These are phyloP conservation scores for Muscidifurax raptorellus DNA, from an alignment of 1,140 invertebrate species.

Conservation along the genomic window DNA sequence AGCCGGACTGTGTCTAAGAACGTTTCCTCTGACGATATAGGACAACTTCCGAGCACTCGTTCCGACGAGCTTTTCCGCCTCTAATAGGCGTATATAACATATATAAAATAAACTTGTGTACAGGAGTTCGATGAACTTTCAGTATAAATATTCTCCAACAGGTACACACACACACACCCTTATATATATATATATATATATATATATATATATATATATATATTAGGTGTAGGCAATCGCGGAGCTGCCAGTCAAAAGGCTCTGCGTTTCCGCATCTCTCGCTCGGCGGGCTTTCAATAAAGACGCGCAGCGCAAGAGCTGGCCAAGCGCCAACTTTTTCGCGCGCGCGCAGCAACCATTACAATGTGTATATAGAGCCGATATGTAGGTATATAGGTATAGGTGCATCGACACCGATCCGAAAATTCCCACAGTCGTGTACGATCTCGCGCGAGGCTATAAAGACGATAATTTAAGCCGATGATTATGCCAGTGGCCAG, in stretches of 20 bases:
- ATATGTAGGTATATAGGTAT: constrained; percentile 55
- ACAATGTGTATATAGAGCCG: background rate
- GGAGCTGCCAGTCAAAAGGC: background rate
- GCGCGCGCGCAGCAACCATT: background rate
- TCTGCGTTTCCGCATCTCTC: background rate
- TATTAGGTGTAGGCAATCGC: background rate
- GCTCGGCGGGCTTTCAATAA: background rate
- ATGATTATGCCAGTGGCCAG: constrained; percentile 23
- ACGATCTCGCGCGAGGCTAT: too few species aligned
- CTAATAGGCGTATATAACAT: too few species aligned
- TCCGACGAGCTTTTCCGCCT: too few species aligned
- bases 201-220: too few species aligned
- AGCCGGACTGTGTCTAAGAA: constrained; percentile 23
- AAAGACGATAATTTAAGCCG: constrained; percentile 5
- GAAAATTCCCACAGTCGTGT: constrained; percentile 52
- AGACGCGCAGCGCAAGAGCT: background rate
- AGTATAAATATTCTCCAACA: too few species aligned
- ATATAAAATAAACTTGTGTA: too few species aligned
- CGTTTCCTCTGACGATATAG: too few species aligned
- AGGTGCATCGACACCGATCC: constrained; percentile 63
- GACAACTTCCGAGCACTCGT: too few species aligned
- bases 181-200: too few species aligned
- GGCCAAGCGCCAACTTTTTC: constrained; percentile 15
- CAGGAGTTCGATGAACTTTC: too few species aligned
- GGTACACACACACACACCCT: too few species aligned